A percentile compares a stretch with the other conserved stretches of the same genome.
phyloP scores from a whole-genome alignment of 30 jellyfish, hydroid and myxozoan species.

The Cassiopea andromeda region DNA sequence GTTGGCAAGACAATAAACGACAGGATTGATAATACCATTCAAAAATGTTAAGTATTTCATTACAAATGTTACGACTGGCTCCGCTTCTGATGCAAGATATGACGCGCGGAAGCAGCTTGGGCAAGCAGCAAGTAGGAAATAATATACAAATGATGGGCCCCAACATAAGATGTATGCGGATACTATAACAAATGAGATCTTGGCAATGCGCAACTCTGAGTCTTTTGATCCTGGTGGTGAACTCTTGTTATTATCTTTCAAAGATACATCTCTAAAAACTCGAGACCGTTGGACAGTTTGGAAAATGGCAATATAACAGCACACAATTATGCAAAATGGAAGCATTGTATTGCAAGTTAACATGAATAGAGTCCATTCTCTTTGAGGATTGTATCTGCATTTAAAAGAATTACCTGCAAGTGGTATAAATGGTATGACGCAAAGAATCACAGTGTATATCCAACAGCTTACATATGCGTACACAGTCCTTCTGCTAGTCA shows the following conservation, averaged over 20 bases:
- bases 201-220: conserved; percentile 51
- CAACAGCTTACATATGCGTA: conserved; percentile 53
- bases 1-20: conserved; percentile 61
- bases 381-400: conserved; percentile 69
- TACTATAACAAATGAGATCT: conserved; percentile 61
- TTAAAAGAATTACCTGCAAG: background rate
- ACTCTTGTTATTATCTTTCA: background rate
- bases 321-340: conserved; percentile 63
- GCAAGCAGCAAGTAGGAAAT: conserved; percentile 65
- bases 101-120: conserved; percentile 66
- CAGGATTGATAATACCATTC: conserved; percentile 89
- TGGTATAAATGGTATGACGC: conserved; percentile 84
- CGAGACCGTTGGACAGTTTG: conserved; percentile 49
- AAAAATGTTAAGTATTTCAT: conserved; percentile 82
- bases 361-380: conserved; percentile 85
- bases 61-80: conserved; percentile 62
- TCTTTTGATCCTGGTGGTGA: background rate
- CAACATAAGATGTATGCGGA: conserved; percentile 75
- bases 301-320: conserved; percentile 59
- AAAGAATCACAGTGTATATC: conserved; percentile 70
- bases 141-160: conserved; percentile 94
- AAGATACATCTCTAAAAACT: background rate
- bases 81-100: conserved; percentile 56
- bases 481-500: conserved; percentile 66
- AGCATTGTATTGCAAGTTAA: conserved; percentile 74